Conservation (phyloP, 2,113 vertebrate genomes). For the Rhodinocichla rosea region DNA sequence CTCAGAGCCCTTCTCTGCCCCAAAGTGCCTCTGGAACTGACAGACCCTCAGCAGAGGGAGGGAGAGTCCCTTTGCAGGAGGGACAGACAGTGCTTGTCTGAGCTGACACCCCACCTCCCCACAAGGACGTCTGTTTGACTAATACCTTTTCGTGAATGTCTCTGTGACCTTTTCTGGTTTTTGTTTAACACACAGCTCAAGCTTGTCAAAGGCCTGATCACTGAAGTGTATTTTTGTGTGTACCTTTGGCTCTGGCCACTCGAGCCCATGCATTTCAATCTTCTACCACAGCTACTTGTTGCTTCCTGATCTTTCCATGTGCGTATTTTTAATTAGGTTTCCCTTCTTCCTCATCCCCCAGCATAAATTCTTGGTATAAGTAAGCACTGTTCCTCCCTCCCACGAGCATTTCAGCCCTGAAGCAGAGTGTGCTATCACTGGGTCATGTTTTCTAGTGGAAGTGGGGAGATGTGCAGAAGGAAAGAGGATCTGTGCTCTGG, state of each 20-base stretch:
- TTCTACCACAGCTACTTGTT: neutral
- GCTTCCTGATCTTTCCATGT: neutral
- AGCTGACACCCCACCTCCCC: neutral
- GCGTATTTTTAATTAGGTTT: neutral
- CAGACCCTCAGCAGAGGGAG: neutral
- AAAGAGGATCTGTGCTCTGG: neutral
- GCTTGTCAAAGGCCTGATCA: neutral
- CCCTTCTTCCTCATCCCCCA: neutral
- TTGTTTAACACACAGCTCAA: neutral
- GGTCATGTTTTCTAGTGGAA: neutral
- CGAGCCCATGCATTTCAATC: neutral
- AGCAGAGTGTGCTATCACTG: neutral
- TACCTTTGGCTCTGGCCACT: neutral
- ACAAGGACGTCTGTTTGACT: neutral
- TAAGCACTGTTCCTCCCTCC: neutral
- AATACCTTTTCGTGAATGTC: neutral
- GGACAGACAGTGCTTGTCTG: neutral
- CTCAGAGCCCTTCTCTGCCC: neutral
- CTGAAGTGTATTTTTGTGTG: neutral
- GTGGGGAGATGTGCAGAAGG: neutral
- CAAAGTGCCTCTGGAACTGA: neutral
- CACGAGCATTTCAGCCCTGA: neutral
- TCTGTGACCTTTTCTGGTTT: neutral
- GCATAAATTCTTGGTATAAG: neutral
- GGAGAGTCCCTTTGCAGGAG: neutral